Base-by-base conservation (phyloP, 2,797 vertebrate species). In the Molossus molossus region DNA sequence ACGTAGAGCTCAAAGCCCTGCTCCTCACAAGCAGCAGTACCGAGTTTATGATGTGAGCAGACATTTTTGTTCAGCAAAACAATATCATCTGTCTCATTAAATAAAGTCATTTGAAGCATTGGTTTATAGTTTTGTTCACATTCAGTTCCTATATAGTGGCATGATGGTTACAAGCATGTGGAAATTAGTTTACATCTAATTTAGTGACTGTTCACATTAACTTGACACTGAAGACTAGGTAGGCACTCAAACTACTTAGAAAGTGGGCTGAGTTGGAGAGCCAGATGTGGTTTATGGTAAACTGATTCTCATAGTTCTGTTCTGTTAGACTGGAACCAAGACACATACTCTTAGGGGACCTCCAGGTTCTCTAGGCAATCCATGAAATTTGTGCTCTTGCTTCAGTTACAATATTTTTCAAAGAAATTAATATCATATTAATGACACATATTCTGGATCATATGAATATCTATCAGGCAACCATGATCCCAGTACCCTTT, bases 101-200 rank as follows among this genome's bases (percentile, higher is more conserved):
- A 88, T 84, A 90, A 92, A 82, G 33, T 90, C 85, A 94, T 80
- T 83, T 92, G 60, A 94, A 94, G 45, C 14, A 18, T 33, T 81
- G 12, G 15, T 72, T 94, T 86, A 91, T 72, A 33, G 13, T 89
- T 86, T 92, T 88, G 53, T 87, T 91, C 60, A 18, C 80, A 57
- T 37, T 91, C 88, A 64, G 3, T 83, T 97, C 93, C 10, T 40
- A 70, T 79, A 45, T 77, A 65, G 48, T n/a, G 73, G 9, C 65
- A 0, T 86, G 64, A 67, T 91, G 60, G 23, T 88, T 75, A 86
- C 7, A 87, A 84, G 25, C 29, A 85, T 84, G 33, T 73, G 73
- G 88, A 91, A 40, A 64, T 87, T 64, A 60, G 21, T 85, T 94
- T 94, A 37, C 60, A 67, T 79, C 70, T 40, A 69, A n/a, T 70